Base-by-base conservation (phyloP, 2,113 vertebrate genomes). In the Phodopus roborovskii region DNA sequence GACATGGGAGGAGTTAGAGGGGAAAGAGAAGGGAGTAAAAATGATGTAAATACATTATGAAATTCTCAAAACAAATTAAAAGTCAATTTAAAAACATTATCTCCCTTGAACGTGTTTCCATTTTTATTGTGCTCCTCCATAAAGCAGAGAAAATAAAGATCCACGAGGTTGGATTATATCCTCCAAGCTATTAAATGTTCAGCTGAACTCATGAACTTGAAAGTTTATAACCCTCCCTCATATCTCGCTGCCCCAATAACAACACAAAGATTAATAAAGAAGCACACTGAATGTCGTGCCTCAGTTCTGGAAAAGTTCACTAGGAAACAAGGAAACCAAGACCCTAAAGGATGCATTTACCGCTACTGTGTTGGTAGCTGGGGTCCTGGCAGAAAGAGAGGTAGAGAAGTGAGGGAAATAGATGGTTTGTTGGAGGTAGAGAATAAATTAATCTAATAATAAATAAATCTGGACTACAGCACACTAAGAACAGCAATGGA, bases 71-170 rank as follows among this genome's bases (percentile, higher is more conserved):
- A 84, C 81, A 84, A 64, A 84, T 84, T 84, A 64, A 84, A 84
- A 30, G 39, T 64, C 81, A 19, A 84, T 84, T 84, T 45, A 64
- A 84, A 42, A 84, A 30, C 81, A 68, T 68, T 48, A 68, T 48
- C 42, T 24, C 42, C 94, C 39, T 70, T 20, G 58, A 89, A 39
- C 45, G 82, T 30, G 95, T 42, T 60, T 71, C 93, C 33, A 45
- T 48, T 94, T 91, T 86, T 28, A 11, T 96, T 95, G 58, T 17
- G 39, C 70, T 74, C 22, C 66, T 82, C 88, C 45, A 39, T 39
- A 78, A 90, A 89, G 20, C 22, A 0, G 19, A 82, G 64, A 94
- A 93, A 48, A 82, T 22, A 48, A 96, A 88, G 73, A 81, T 77
- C n/a, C 36, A 68, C 17, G 9, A 19, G 3, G 26, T 39, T 62